phyloP scores from a whole-genome alignment of 2,797 vertebrate species.

The Poecilia gillii region DNA sequence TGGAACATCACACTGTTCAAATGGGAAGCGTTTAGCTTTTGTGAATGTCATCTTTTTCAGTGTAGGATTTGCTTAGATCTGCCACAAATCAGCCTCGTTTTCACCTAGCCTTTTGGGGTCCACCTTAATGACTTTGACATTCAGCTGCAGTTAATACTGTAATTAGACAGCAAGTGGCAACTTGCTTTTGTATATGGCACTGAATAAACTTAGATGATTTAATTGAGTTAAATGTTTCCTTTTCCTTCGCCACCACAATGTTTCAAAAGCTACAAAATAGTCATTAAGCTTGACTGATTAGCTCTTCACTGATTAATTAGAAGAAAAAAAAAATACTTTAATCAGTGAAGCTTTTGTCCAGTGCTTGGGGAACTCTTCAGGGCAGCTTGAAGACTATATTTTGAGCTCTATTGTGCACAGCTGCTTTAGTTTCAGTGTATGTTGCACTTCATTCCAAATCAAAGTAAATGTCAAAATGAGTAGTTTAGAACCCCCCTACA shows the following conservation, averaged over 20 bases:
- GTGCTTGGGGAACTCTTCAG: not conserved
- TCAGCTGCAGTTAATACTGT: conserved; percentile 71
- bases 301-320: not conserved
- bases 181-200: conserved; percentile 82
- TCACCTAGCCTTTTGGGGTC: conserved; percentile 60
- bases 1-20: conserved; percentile 49
- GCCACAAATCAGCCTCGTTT: conserved; percentile 59
- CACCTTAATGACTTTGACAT: conserved; percentile 48
- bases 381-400: not conserved
- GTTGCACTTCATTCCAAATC: not conserved
- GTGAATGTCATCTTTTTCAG: conserved; percentile 61
- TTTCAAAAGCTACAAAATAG: not conserved
- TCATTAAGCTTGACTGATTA: not conserved
- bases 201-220: conserved; percentile 81
- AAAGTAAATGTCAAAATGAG: not conserved
- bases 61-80: conserved; percentile 49
- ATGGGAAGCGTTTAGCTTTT: conserved; percentile 36
- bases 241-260: not conserved
- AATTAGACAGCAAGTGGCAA: conserved; percentile 65
- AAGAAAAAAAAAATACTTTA: not conserved
- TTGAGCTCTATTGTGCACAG: not conserved
- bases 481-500: not conserved
- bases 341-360: not conserved
- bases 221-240: conserved; percentile 57
- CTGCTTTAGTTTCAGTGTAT: not conserved